Evolutionary conservation across 2,888 invertebrate species (phyloP), one percentile per base, ranked within the genome.

Genomic region (Pycnomerus fuliginosus): DNA sequence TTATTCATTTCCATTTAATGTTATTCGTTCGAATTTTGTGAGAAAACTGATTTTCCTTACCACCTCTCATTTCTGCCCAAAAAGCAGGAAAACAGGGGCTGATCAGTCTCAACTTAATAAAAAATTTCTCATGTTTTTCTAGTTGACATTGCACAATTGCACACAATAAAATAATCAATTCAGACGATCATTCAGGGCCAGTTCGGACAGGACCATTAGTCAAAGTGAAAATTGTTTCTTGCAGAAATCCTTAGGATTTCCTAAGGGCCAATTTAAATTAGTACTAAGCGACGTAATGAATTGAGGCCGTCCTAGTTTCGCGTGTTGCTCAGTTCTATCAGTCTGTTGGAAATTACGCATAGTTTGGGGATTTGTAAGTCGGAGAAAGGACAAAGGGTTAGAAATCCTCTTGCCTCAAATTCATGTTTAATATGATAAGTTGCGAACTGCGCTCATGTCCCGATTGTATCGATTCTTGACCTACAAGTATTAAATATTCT

Each of bases 351-450:
- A 20, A 44, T 44, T 44, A 44, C 44, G 44, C 44, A 44, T 44
- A 44, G 44, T 44, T 44, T 44, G 5, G 37, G 36, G 38, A 44
- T 44, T 44, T 38, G 37, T 33, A 44, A 37, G 37, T 32, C 37
- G 44, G 27, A n/a, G 13, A 20, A 37, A 36, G 35, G 42, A 41
- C 34, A 34, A 34, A 29, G 41, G 34, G 41, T 10, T 28, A 8
- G 11, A 28, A 28, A 28, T 28, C 5, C 7, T 28, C 10, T 13
- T 13, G 13, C 28, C 12, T 28, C 20, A 20, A 8, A 20, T 7
- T 7, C 4, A 20, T 20, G n/a, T n/a, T n/a, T n/a, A n/a, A n/a
- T 20, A 20, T 20, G 20, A 20, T 20, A 20, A 20, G 20, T 20
- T 20, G 20, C 20, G 4, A 8, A 4, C 8, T 20, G 20, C 20